Conservation (phyloP, 2,888 invertebrate species). For the Tenthredo distinguenda region DNA sequence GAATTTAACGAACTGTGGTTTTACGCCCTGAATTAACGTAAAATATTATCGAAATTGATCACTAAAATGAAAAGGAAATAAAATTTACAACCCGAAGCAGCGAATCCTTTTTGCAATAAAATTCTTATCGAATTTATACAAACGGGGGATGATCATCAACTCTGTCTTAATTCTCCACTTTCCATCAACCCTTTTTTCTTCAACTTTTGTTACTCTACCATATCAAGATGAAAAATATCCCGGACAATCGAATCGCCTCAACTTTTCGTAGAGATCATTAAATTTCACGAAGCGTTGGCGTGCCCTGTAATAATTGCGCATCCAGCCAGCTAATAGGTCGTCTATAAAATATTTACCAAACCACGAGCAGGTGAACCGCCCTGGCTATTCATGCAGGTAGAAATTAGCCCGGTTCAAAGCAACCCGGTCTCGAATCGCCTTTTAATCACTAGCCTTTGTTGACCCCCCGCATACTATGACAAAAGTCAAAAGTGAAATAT, state of each 20-base stretch:
- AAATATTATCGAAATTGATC: slow-evolving; percentile 24
- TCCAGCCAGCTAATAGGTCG: slow-evolving; percentile 10
- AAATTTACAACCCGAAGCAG: background rate
- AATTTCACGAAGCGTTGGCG: background rate
- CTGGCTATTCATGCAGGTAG: slow-evolving; percentile 36
- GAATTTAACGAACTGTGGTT: slow-evolving; percentile 2
- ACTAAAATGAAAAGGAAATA: background rate
- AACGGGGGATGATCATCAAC: slow-evolving; percentile 1
- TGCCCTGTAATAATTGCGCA: background rate
- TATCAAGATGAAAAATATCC: background rate
- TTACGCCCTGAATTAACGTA: background rate
- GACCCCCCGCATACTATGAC: background rate
- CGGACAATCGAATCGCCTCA: slow-evolving; percentile 13
- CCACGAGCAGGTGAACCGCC: slow-evolving; percentile 4
- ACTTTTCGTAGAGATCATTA: background rate
- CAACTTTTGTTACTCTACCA: background rate
- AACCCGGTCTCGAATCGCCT: slow-evolving; percentile 2
- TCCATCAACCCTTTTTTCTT: background rate
- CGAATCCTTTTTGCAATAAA: background rate
- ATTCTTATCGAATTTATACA: slow-evolving; percentile 9
- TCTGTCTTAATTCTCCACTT: background rate
- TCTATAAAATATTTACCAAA: slow-evolving; percentile 14
- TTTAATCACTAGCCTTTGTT: slow-evolving; percentile 24
- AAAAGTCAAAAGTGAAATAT: slow-evolving; percentile 17
- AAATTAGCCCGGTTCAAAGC: slow-evolving; percentile 31